These are phyloP conservation scores for Scaptomyza montana DNA, from an alignment of 1,140 invertebrate species.

Conservation along the genomic window DNA sequence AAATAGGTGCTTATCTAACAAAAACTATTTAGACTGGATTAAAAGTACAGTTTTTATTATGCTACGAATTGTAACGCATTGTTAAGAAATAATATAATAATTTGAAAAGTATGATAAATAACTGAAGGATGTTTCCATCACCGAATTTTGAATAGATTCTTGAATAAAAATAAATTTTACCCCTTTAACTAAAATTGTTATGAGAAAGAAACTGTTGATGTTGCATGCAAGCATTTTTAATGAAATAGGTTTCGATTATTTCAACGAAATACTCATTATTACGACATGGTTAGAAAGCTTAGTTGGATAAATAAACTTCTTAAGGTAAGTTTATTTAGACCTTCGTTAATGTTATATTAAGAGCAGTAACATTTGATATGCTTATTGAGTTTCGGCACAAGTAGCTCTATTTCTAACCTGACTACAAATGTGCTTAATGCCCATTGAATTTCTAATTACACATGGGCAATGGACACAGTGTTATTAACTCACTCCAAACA, in stretches of 20 bases:
- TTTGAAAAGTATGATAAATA: slow-evolving; percentile 20
- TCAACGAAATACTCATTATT: no score
- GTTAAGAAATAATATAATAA: neutral
- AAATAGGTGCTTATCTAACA: slow-evolving; percentile 50
- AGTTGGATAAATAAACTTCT: no score
- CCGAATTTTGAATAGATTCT: no score
- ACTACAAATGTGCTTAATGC: neutral
- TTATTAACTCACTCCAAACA: slow-evolving; percentile 22
- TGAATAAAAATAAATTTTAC: neutral
- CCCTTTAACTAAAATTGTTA: no score
- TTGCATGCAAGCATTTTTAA: no score
- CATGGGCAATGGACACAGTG: slow-evolving; percentile 10
- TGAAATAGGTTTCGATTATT: no score
- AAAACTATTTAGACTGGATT: slow-evolving; percentile 33
- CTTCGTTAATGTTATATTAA: neutral
- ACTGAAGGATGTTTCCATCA: no score
- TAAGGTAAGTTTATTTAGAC: neutral
- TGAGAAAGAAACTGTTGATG: no score
- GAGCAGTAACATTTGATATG: neutral
- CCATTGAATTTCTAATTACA: slow-evolving; percentile 13
- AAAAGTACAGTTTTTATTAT: slow-evolving; percentile 40
- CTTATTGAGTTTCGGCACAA: neutral
- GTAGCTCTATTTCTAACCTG: slow-evolving; percentile 9
- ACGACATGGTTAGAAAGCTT: no score
- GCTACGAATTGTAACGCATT: neutral